Evolutionary conservation across 2,113 vertebrate species (phyloP).

Genomic region (Mus spicilegus): DNA sequence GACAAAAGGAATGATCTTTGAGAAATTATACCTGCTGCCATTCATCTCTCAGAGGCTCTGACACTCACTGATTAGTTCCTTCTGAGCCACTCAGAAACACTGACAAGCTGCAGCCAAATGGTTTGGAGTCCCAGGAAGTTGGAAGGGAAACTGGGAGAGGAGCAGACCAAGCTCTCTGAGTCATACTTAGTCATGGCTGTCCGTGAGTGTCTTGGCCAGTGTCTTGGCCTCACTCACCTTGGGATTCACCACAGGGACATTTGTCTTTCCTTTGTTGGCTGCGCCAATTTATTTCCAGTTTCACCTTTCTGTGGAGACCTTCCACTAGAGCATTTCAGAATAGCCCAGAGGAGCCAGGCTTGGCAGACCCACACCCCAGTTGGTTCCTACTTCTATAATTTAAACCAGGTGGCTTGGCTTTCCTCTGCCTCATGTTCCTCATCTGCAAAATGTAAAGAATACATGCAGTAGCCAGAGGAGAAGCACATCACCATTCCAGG

Average conservation of each 20-base stretch:
- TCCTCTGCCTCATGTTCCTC: background rate
- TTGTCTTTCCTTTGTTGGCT: background rate
- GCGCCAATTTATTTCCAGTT: background rate
- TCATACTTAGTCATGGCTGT: background rate
- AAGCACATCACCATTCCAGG: background rate
- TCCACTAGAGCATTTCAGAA: background rate
- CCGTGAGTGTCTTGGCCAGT: no score
- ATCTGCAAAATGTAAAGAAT: background rate
- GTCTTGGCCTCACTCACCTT: background rate
- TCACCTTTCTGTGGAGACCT: background rate
- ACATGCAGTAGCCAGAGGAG: background rate
- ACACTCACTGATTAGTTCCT: constrained; percentile 4
- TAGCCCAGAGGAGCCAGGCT: background rate
- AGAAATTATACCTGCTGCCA: constrained; percentile 52
- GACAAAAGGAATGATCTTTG: constrained; percentile 58
- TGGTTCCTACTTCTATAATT: background rate
- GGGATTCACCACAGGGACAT: background rate
- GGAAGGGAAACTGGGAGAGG: background rate
- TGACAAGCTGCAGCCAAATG: background rate
- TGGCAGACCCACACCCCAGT: background rate
- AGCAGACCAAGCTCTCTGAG: background rate
- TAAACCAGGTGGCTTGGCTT: background rate
- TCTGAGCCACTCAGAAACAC: constrained; percentile 39
- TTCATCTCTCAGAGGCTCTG: background rate
- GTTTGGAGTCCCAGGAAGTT: background rate